phyloP scores from a whole-genome alignment of 2,888 invertebrate genomes.

The Arrhopalites spinosus region DNA sequence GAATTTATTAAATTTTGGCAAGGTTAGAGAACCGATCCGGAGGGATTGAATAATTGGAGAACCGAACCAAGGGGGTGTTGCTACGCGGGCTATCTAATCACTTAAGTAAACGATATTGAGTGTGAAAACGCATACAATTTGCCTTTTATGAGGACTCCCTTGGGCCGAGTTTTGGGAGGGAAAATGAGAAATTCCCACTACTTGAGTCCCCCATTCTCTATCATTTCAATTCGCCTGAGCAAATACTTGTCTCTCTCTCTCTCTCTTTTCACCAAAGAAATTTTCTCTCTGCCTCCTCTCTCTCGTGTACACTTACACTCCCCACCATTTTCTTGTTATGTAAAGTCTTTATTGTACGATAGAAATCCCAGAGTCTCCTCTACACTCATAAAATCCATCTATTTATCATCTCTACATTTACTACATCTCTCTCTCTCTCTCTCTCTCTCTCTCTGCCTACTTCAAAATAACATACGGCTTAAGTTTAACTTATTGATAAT shows the following conservation, averaged over 20 bases:
- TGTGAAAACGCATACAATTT: slow-evolving; percentile 37
- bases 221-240: slow-evolving; percentile 35
- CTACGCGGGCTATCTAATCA: too few relatives aligned
- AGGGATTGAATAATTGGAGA: too few relatives aligned
- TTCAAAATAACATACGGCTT: too few relatives aligned
- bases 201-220: slow-evolving; percentile 35
- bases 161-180: slow-evolving; percentile 14
- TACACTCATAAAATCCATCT: slow-evolving; percentile 5
- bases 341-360: neutral
- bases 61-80: too few relatives aligned
- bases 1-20: too few relatives aligned
- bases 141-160: slow-evolving; percentile 33
- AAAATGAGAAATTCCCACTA: slow-evolving; percentile 34
- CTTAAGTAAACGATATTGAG: slow-evolving; percentile 41
- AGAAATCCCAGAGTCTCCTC: neutral
- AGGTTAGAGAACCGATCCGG: too few relatives aligned
- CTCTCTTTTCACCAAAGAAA: slow-evolving; percentile 33
- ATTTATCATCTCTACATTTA: slow-evolving; percentile 12
- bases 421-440: slow-evolving; percentile 9
- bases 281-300: slow-evolving; percentile 5
- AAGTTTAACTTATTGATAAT: too few relatives aligned
- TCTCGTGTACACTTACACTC: slow-evolving; percentile 9
- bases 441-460: too few relatives aligned
- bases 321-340: neutral
- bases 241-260: slow-evolving; percentile 31